These are phyloP conservation scores for Oncorhynchus gorbuscha DNA, from an alignment of 2,113 vertebrate genomes.

Conservation along the genomic window DNA sequence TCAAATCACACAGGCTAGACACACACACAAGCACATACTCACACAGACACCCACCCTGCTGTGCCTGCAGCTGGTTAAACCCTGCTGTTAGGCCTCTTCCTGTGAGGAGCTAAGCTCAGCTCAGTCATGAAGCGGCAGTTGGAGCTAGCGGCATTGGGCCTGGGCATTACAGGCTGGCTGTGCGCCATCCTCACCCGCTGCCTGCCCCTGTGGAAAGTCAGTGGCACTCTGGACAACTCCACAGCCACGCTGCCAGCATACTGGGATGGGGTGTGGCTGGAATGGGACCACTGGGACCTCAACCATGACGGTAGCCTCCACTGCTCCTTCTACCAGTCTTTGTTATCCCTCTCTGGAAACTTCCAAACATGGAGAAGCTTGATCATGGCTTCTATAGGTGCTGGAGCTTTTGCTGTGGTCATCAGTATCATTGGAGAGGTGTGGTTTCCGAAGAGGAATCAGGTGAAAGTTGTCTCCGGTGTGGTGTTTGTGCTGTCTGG, in stretches of 20 bases:
- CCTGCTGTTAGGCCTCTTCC: slow-evolving; percentile 26
- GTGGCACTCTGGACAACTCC: slow-evolving; percentile 71
- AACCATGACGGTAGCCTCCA: slow-evolving; percentile 83
- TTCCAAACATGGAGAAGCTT: slow-evolving; percentile 83
- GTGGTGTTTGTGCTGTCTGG: slow-evolving; percentile 75
- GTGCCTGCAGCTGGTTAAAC: slow-evolving; percentile 37
- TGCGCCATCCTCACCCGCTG: slow-evolving; percentile 77
- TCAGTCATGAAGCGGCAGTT: slow-evolving; percentile 62
- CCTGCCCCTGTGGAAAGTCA: slow-evolving; percentile 88
- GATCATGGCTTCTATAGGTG: slow-evolving; percentile 71
- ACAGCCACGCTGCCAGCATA: slow-evolving; percentile 82
- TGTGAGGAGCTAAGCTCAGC: not conserved
- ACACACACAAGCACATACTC: slow-evolving; percentile 6
- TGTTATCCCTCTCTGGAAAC: slow-evolving; percentile 79
- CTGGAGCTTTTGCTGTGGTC: slow-evolving; percentile 69
- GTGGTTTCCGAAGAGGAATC: slow-evolving; percentile 67
- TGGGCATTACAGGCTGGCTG: slow-evolving; percentile 66
- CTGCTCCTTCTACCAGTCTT: slow-evolving; percentile 85
- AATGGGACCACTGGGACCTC: slow-evolving; percentile 85
- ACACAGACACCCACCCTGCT: not conserved
- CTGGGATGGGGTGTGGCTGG: slow-evolving; percentile 93
- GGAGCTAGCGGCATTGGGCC: slow-evolving; percentile 56
- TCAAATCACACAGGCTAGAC: slow-evolving; percentile 25
- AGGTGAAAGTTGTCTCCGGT: slow-evolving; percentile 73
- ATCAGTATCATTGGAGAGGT: slow-evolving; percentile 68